Conservation (phyloP, 2,113 vertebrate genomes). For the Heliornis fulica region DNA sequence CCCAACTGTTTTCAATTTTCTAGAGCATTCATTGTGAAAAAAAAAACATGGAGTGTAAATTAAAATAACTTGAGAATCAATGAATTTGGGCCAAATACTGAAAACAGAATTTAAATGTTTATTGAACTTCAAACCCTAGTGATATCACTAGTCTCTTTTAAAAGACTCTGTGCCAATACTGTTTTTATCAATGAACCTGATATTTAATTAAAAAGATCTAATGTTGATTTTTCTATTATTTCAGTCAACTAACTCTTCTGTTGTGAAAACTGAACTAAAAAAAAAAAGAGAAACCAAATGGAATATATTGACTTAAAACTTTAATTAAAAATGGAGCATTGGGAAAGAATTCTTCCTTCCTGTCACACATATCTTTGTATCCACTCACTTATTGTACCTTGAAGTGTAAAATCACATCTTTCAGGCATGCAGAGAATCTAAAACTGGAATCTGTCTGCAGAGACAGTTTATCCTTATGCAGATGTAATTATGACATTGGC, state of each 20-base stretch:
- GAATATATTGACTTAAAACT: neutral
- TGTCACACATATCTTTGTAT: neutral
- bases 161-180: neutral
- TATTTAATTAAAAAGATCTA: neutral
- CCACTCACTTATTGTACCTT: neutral
- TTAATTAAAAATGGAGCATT: neutral
- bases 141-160: neutral
- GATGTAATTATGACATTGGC: neutral
- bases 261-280: neutral
- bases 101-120: neutral
- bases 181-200: neutral
- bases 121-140: neutral
- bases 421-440: neutral
- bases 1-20: neutral
- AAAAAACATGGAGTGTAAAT: neutral
- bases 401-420: neutral
- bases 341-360: neutral
- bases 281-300: neutral
- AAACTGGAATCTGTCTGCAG: neutral
- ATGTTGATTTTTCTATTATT: neutral
- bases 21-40: neutral
- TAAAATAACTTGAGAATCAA: slow-evolving; percentile 25
- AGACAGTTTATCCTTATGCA: neutral
- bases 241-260: neutral
- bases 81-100: neutral